Conservation (phyloP, 2,113 vertebrate genomes). For the Mesitornis unicolor region DNA sequence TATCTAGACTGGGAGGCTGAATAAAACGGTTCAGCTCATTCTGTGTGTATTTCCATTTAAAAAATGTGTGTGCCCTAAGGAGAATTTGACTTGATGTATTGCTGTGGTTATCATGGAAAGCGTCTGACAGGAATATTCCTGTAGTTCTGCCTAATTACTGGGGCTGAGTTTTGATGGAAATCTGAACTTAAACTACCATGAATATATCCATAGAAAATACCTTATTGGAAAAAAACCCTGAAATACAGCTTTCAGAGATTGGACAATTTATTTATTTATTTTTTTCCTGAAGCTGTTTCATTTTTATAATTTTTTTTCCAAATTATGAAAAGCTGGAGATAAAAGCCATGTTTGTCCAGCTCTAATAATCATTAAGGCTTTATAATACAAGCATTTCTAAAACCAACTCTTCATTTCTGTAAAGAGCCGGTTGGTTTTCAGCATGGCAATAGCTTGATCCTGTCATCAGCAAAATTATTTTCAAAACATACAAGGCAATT, state of each 20-base stretch:
- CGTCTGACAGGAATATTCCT: not conserved
- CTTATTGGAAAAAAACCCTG: not conserved
- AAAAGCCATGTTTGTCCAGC: not conserved
- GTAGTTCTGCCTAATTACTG: not conserved
- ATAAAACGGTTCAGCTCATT: not conserved
- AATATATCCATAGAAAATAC: not conserved
- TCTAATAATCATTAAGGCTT: not conserved
- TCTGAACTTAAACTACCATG: not conserved
- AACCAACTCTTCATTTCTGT: not conserved
- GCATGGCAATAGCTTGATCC: not conserved
- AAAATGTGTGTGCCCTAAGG: not conserved
- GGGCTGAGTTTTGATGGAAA: not conserved
- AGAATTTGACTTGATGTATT: not conserved
- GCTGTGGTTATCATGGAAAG: not conserved
- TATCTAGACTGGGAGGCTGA: not conserved
- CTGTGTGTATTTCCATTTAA: not conserved
- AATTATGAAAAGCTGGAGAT: too few species aligned
- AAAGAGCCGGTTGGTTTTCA: not conserved
- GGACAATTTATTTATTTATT: not conserved
- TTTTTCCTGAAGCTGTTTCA: too few species aligned
- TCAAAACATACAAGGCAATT: not conserved
- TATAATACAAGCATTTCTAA: not conserved
- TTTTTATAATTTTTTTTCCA: rapidly evolving
- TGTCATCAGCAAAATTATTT: not conserved
- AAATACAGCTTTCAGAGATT: not conserved